Evolutionary conservation across 2,888 invertebrate species (phyloP), one percentile per base, ranked within the genome.

Genomic region (Adelphocoris suturalis): DNA sequence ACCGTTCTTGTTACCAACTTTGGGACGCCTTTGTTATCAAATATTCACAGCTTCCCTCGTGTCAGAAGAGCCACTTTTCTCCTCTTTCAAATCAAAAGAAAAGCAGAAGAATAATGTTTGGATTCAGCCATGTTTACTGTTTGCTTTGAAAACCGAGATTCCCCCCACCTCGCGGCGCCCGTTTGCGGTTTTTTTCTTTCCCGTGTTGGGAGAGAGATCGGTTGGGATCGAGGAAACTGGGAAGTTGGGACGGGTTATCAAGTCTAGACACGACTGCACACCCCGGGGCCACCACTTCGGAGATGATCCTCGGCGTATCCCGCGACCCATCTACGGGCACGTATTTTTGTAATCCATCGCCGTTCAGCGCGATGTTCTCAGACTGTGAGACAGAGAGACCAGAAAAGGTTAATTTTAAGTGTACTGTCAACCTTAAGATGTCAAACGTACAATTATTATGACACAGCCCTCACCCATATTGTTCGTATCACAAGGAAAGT

Each of bases 81-180:
- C 61, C 61, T 61, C 19, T 61, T 68, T 3, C 68, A 68, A 68
- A 68, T 23, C 23, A 11, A 23, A 68, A 68, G 68, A 11, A 68
- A 68, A 23, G 68, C 23, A 0, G 23, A 37, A 68, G 68, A 19
- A 23, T 19, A 68, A 68, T 68, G 68, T 68, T 68, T 68, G 19
- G 68, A 27, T 23, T 68, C 68, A 23, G 27, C 12, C 23, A 12
- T 68, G 68, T 68, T n/a, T 23, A 19, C 23, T 68, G 68, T 68
- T 68, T 68, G 68, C 68, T 23, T 27, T 68, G 61, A 68, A 68
- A 68, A 68, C 68, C 23, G 68, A 68, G 68, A 2, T 23, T 68
- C 68, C 9, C 16, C 61, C 61, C 19, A 16, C 5, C 23, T 37
- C 37, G 7, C 37, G 27, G 23, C 5, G 23, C 19, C 23, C 61